Conservation (phyloP, 1,140 invertebrate genomes). For the Neodiprion virginianus region DNA sequence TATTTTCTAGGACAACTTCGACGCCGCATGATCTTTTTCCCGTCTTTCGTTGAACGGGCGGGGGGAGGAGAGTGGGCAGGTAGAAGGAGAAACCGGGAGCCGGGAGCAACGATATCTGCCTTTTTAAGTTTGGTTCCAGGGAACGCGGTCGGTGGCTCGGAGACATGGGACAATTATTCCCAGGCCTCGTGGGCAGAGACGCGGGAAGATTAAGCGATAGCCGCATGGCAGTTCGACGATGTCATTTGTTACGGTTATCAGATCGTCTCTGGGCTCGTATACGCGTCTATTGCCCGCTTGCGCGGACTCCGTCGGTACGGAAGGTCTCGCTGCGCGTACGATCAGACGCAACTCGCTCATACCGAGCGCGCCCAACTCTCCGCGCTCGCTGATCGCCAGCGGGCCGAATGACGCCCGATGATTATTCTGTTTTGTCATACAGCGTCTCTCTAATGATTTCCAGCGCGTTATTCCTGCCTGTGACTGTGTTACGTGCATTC, state of each 20-base stretch:
- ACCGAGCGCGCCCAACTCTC: neutral
- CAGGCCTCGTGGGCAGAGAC: conserved; percentile 24
- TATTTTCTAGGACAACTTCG: conserved; percentile 2
- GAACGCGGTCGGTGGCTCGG: conserved; percentile 21
- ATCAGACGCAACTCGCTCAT: neutral
- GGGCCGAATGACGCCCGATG: neutral
- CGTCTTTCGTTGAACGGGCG: neutral
- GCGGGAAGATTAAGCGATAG: conserved; percentile 48
- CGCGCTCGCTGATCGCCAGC: neutral
- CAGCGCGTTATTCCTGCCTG: neutral
- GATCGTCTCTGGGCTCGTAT: conserved; percentile 32
- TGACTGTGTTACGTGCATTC: too few species aligned
- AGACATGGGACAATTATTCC: conserved; percentile 33
- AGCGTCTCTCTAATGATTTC: neutral
- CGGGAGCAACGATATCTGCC: conserved; percentile 23
- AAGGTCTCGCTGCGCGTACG: too few species aligned
- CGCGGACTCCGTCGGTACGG: too few species aligned
- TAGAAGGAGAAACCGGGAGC: conserved; percentile 15
- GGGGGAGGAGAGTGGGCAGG: too few species aligned
- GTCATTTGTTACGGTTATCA: conserved; percentile 55
- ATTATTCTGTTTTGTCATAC: conserved; percentile 5
- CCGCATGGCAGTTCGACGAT: conserved; percentile 50
- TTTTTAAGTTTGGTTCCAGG: conserved; percentile 26
- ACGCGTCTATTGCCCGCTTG: too few species aligned
- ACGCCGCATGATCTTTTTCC: conserved; percentile 25